Conservation (phyloP, 2,113 vertebrate genomes). For the Caloenas nicobarica region DNA sequence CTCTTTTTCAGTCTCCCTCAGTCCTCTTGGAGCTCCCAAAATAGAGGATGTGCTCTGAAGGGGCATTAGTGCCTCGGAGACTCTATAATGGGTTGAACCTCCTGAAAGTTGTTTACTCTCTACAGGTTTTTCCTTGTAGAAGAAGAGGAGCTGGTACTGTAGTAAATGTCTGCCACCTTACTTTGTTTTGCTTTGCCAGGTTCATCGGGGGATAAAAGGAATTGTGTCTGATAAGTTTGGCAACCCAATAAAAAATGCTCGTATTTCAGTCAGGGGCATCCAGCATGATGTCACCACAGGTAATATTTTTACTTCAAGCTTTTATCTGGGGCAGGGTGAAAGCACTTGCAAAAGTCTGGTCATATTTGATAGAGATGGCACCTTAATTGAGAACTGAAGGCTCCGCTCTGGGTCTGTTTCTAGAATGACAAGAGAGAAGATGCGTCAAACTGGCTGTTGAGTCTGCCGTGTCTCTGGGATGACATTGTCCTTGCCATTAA, state of each 20-base stretch:
- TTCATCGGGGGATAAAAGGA: slow-evolving; percentile 93
- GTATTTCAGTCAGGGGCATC: slow-evolving; percentile 85
- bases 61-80: accelerated
- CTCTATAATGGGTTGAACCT: not conserved
- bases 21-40: not conserved
- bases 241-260: slow-evolving; percentile 88
- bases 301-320: slow-evolving; percentile 58
- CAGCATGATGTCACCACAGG: slow-evolving; percentile 91
- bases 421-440: not conserved
- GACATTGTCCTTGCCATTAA: not conserved
- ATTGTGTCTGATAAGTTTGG: slow-evolving; percentile 86
- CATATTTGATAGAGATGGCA: not conserved
- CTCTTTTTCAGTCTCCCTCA: not conserved
- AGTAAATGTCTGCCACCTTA: not conserved
- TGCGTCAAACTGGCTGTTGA: not conserved
- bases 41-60: not conserved
- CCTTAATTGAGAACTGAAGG: not conserved
- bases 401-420: not conserved
- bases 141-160: not conserved
- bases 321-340: not conserved
- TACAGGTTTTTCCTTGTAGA: not conserved
- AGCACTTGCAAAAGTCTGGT: not conserved
- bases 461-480: not conserved
- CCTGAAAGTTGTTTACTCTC: not conserved
- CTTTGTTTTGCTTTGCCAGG: slow-evolving; percentile 72